These are phyloP conservation scores for Fistularia tabacaria DNA, from an alignment of 2,797 vertebrate genomes.

Conservation along the genomic window DNA sequence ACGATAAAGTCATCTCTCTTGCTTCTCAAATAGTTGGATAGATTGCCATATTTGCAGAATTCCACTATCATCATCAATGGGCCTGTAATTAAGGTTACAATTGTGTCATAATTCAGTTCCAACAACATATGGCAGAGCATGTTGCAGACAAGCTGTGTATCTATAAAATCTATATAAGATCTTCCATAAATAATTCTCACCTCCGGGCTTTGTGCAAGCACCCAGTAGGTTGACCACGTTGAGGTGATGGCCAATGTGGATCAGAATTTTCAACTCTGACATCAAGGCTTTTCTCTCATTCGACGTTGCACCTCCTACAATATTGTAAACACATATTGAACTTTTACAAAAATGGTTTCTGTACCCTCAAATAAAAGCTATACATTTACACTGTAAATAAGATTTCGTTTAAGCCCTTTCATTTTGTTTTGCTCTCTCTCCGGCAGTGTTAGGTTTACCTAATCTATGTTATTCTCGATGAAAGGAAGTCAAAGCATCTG, in stretches of 20 bases:
- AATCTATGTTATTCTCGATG: too few relatives aligned
- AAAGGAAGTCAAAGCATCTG: too few relatives aligned
- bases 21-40: slow-evolving; percentile 87
- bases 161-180: too few relatives aligned
- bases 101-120: slow-evolving; percentile 2
- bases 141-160: too few relatives aligned
- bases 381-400: neutral
- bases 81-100: slow-evolving; percentile 63
- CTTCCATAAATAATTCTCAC: slow-evolving; percentile 63
- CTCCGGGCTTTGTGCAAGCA: slow-evolving; percentile 92
- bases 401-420: neutral
- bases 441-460: neutral
- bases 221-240: slow-evolving; percentile 94
- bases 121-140: neutral
- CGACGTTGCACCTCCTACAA: slow-evolving; percentile 86
- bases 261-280: slow-evolving; percentile 94
- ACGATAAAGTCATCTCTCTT: slow-evolving; percentile 88
- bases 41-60: slow-evolving; percentile 92
- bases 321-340: neutral
- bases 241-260: slow-evolving; percentile 94
- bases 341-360: neutral
- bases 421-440: slow-evolving; percentile 14
- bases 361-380: neutral
- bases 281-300: slow-evolving; percentile 93
- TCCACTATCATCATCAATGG: slow-evolving; percentile 96